A percentile compares a stretch with the other conserved stretches of the same genome.
Conservation (phyloP, 2,113 vertebrate genomes). For the Otis tarda region DNA sequence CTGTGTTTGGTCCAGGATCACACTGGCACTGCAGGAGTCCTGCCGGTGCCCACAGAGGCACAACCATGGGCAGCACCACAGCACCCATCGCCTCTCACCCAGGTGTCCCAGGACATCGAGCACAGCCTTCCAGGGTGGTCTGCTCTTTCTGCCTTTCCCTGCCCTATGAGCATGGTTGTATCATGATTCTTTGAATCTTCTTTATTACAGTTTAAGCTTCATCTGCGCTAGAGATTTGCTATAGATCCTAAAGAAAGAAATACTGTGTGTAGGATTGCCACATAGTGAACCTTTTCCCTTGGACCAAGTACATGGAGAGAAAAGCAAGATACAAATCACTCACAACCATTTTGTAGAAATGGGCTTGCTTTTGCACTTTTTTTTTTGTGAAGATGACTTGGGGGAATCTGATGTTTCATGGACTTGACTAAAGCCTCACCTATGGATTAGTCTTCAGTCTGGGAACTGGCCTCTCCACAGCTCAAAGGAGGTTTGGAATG, state of each 20-base stretch:
- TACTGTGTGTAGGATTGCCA: not conserved
- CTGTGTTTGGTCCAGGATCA: not conserved
- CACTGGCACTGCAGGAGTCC: not conserved
- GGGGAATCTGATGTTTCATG: not conserved
- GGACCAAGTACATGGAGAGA: not conserved
- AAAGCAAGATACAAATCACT: not conserved
- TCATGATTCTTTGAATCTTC: not conserved
- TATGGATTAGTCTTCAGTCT: not conserved
- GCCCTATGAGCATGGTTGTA: not conserved
- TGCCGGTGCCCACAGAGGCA: rapidly evolving
- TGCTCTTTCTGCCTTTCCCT: not conserved
- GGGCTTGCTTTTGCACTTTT: not conserved
- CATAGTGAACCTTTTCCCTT: not conserved
- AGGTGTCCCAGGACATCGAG: not conserved
- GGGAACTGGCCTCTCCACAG: not conserved
- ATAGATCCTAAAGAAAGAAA: not conserved
- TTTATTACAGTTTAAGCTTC: not conserved
- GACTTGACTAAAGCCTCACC: not conserved
- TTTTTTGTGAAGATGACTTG: not conserved
- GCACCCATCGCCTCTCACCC: not conserved
- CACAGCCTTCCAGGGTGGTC: rapidly evolving
- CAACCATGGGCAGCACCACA: not conserved
- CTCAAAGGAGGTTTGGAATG: not conserved
- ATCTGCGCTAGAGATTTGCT: not conserved
- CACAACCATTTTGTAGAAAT: not conserved